Conservation (phyloP, 2,113 vertebrate genomes). For the Hippotragus niger region DNA sequence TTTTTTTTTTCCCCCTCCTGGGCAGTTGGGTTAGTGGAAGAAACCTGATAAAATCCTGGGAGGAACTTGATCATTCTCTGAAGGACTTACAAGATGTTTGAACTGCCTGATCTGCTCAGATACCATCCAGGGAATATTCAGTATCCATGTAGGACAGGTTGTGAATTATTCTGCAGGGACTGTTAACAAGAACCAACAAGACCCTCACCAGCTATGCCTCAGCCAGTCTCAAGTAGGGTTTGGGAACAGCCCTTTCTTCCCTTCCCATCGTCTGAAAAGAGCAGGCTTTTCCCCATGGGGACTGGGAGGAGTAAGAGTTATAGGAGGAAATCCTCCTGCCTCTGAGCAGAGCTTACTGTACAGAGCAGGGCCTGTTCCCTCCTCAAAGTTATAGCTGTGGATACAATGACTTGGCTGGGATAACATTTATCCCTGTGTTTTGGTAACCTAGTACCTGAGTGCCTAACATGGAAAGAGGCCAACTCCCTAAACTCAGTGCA, state of each 20-base stretch:
- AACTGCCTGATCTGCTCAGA: constrained; percentile 72
- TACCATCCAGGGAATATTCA: constrained; percentile 74
- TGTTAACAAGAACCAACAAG: constrained; percentile 57
- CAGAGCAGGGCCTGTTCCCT: not conserved
- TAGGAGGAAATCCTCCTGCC: not conserved
- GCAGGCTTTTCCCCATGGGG: not conserved
- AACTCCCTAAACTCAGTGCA: not conserved
- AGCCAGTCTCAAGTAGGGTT: not conserved
- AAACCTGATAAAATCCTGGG: constrained; percentile 74
- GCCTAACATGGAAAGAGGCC: not conserved
- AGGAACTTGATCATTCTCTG: constrained; percentile 67
- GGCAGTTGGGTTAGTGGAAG: constrained; percentile 49
- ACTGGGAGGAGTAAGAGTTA: not conserved
- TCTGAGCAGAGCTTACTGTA: not conserved
- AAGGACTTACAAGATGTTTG: constrained; percentile 73
- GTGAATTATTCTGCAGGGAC: constrained; percentile 75
- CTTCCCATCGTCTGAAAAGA: not conserved
- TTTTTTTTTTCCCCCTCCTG: not conserved
- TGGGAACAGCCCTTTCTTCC: constrained; percentile 26
- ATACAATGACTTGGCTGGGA: not conserved
- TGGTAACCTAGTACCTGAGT: not conserved
- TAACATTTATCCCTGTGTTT: not conserved
- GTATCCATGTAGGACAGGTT: constrained; percentile 65
- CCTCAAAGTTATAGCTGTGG: not conserved
- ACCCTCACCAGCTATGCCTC: constrained; percentile 8